Evolutionary conservation across 2,113 vertebrate species (phyloP), one percentile per base, ranked within the genome.

Genomic region (Gavialis gangeticus): DNA sequence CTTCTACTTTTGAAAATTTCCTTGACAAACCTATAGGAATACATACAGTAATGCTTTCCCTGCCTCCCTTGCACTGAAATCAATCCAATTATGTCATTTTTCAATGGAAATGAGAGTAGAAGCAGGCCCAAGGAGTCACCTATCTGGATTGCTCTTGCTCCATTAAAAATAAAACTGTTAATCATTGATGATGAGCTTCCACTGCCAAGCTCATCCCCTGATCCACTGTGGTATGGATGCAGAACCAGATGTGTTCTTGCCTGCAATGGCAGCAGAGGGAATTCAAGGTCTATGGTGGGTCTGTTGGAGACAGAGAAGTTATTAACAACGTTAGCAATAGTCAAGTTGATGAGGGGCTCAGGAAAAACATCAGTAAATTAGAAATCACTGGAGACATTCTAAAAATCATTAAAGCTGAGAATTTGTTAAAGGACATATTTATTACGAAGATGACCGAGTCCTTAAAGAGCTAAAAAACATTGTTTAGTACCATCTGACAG

Each of bases 291-390:
- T 97, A 66, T 30, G 79, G 79, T 59, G 86, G 82, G 83, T 91
- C 92, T 89, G 34, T 79, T 95, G 78, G 87, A 92, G 73, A 94
- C 84, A 82, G 79, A 94, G 59, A 92, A 91, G 80, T 76, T 94
- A 88, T 91, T 95, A 94, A 83, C 67, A 93, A 73, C 77, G 84
- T 88, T 93, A 93, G 87, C 91, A 96, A 95, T 85, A 95, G 91
- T 87, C 88, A 94, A 96, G 92, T 87, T 96, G 90, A 95, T 87
- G 92, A 94, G 92, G 89, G 84, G 91, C 95, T 95, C 80, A 75
- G 92, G 92, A 89, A 96, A 93, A 91, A 93, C 79, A 85, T 89
- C 88, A 87, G 85, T 87, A 93, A 95, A 97, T 96, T 91, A 95
- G 94, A 94, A 91, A 94, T 79, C 57, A 76, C 93, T 93, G 83